Evolutionary conservation across 2,113 vertebrate genomes (phyloP).

Genomic region (Mustelus asterias): DNA sequence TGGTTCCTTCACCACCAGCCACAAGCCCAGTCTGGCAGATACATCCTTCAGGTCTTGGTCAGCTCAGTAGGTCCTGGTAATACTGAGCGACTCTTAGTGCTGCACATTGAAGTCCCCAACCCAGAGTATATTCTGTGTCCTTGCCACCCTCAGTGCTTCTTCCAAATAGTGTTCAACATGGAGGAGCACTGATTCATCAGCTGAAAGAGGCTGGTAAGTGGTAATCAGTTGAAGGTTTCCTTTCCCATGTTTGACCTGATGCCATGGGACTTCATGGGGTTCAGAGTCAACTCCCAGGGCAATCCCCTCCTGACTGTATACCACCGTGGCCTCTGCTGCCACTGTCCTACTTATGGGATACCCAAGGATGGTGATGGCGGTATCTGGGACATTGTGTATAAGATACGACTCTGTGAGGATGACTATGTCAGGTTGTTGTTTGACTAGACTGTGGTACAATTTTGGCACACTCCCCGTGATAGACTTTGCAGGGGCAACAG

Average conservation of each 20-base stretch:
- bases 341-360: not conserved
- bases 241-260: not conserved
- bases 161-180: not conserved
- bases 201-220: not conserved
- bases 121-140: not conserved
- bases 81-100: not conserved
- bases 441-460: not conserved
- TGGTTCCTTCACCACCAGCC: not conserved
- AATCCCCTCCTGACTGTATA: not conserved
- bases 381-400: not conserved
- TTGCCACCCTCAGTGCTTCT: not conserved
- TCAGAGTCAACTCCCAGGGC: not conserved
- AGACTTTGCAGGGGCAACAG: not conserved
- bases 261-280: not conserved
- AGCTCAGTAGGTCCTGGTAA: not conserved
- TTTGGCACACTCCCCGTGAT: not conserved
- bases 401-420: not conserved
- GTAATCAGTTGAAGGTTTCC: not conserved
- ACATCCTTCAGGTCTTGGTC: not conserved
- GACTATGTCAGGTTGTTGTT: not conserved
- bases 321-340: not conserved
- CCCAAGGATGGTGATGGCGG: not conserved
- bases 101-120: not conserved
- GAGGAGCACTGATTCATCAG: not conserved
- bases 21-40: not conserved